These are phyloP conservation scores for Sminthurinus signatus DNA, from an alignment of 1,140 invertebrate species.

Conservation along the genomic window DNA sequence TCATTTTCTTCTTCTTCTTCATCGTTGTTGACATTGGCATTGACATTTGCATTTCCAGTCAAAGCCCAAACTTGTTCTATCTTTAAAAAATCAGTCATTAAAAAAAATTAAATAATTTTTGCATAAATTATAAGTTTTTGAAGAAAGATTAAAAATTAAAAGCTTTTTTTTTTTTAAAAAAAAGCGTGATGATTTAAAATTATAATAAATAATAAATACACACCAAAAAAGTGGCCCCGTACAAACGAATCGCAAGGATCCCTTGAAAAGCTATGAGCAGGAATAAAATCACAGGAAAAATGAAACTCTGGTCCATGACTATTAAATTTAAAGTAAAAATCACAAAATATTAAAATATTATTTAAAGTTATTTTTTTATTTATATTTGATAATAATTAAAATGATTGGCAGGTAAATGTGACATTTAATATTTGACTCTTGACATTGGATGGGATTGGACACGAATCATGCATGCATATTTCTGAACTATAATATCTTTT, in stretches of 20 bases:
- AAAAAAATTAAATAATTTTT: too few species aligned
- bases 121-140: background rate
- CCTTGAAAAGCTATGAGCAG: background rate
- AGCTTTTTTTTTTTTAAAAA: background rate
- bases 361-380: background rate
- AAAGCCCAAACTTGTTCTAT: background rate
- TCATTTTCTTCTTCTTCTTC: background rate
- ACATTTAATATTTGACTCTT: too few species aligned
- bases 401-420: background rate
- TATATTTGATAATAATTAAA: background rate
- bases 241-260: background rate
- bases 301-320: background rate
- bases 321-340: background rate
- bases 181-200: too few species aligned
- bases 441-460: too few species aligned
- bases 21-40: background rate
- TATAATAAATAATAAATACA: too few species aligned
- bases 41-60: background rate
- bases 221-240: background rate
- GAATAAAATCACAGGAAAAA: conserved; percentile 3
- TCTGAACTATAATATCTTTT: too few species aligned
- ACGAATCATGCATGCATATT: too few species aligned
- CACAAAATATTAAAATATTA: background rate
- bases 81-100: too few species aligned
- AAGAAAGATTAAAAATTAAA: background rate